Conservation (phyloP, 2,797 vertebrate species). For the Sebastes cheni region DNA sequence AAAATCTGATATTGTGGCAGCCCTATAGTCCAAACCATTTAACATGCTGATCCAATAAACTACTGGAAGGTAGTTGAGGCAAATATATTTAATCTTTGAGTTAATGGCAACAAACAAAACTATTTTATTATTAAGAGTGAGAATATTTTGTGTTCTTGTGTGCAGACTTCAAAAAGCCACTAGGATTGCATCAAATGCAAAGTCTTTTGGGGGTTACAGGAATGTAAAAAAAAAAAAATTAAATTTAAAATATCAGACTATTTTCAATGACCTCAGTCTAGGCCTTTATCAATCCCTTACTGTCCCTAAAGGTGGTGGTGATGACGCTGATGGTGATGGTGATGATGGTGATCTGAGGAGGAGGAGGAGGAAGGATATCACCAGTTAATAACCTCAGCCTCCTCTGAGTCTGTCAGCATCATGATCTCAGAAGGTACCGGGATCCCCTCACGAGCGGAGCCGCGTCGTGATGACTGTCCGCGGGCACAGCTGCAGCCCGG, state of each 20-base stretch:
- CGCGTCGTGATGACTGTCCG: conserved; percentile 40
- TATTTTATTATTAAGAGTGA: not conserved
- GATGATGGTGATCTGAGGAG: conserved; percentile 29
- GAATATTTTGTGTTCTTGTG: not conserved
- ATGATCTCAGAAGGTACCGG: conserved; percentile 42
- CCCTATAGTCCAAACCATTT: not conserved
- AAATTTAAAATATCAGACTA: not conserved
- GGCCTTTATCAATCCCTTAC: not conserved
- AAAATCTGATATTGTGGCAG: too few species aligned
- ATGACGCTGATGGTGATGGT: not conserved
- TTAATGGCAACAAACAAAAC: not conserved
- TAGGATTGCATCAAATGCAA: not conserved
- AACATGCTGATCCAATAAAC: not conserved
- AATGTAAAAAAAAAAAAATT: not conserved
- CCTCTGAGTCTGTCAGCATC: conserved; percentile 42
- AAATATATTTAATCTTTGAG: not conserved
- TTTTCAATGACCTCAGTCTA: not conserved
- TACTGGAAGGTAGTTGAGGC: not conserved
- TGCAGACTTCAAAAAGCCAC: not conserved
- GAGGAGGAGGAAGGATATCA: conserved; percentile 51
- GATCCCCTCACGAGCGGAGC: conserved; percentile 32
- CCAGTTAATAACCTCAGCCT: conserved; percentile 65
- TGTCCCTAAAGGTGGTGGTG: conserved; percentile 41
- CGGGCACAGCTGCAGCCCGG: conserved; percentile 37
- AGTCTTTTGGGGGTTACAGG: not conserved